These are phyloP conservation scores for Psammodynastes pulverulentus DNA, from an alignment of 2,113 vertebrate species.

Conservation along the genomic window DNA sequence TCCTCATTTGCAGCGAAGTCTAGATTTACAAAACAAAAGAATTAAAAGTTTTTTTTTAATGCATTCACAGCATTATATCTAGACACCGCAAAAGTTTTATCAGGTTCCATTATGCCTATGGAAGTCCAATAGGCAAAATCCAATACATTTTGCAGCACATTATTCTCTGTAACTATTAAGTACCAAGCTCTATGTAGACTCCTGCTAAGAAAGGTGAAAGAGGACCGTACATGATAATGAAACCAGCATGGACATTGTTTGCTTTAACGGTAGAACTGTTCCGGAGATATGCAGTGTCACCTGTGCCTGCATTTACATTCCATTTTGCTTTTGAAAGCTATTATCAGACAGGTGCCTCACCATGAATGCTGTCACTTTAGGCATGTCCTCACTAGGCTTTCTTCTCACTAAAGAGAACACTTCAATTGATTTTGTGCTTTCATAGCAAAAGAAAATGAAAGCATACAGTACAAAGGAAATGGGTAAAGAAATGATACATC, in stretches of 20 bases:
- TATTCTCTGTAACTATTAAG: conserved; percentile 58
- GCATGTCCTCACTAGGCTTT: conserved; percentile 39
- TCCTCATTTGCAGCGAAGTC: not conserved
- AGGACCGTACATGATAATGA: conserved; percentile 65
- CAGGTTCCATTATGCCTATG: conserved; percentile 37
- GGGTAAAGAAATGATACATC: conserved; percentile 5
- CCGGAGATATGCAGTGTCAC: conserved; percentile 52
- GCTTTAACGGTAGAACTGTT: conserved; percentile 60
- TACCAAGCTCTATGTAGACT: conserved; percentile 39
- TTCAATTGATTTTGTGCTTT: conserved; percentile 25
- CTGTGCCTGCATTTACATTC: conserved; percentile 63
- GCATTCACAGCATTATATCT: conserved; percentile 40
- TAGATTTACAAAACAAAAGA: not conserved
- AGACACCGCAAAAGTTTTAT: conserved; percentile 37
- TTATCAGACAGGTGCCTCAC: conserved; percentile 61
- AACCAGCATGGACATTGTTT: conserved; percentile 64
- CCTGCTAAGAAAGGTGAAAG: conserved; percentile 66
- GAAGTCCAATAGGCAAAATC: conserved; percentile 44
- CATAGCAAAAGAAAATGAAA: not conserved
- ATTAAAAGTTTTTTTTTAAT: not conserved
- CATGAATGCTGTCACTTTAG: conserved; percentile 53
- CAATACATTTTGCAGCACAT: conserved; percentile 55
- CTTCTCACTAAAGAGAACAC: conserved; percentile 21
- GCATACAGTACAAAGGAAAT: not conserved
- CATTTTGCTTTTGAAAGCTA: conserved; percentile 59